Evolutionary conservation across 2,797 vertebrate species (phyloP), one percentile per base, ranked within the genome.

Genomic region (Cynopterus sphinx): DNA sequence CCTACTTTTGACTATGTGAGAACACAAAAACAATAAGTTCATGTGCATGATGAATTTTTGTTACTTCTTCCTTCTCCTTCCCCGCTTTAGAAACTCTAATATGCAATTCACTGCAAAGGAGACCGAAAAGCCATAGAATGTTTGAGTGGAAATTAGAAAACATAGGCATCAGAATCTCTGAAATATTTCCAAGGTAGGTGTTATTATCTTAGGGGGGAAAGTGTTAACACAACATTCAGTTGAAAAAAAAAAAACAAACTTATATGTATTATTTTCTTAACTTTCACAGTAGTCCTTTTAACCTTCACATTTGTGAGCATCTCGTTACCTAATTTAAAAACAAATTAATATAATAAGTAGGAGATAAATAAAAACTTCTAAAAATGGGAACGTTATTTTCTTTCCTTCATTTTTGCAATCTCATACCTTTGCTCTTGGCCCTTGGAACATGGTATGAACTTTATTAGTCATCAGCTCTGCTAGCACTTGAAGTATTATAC

Each of bases 401-500:
- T 31, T 33, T 22, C 26, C 43, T 63, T 22, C 5, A 0, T 16
- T 41, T n/a, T 57, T 51, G 31, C 13, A 11, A 9, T 9, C 57
- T 87, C 26, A 19, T 3, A 22, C 4, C 6, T 31, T 22, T 9
- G 31, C 46, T 63, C 41, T 68, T 70, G 41, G 15, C 36, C 49
- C 12, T 9, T 19, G 3, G 41, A 21, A 75, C 6, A 3, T 2
- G 26, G 31, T 5, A 2, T 13, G 24, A 36, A 41, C 24, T 26
- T 24, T 31, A n/a, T 36, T 36, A 5, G 13, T 9, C 33, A 6
- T 22, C 22, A 2, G 31, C 16, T 75, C 36, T 57, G 57, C 11
- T 12, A 17, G 17, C 5, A 0, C 61, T 28, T 39, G 3, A 68
- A 17, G 17, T 65, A 0, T 9, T n/a, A 1, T 0, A 3, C 9